Evolutionary conservation across 2,797 vertebrate genomes (phyloP), one percentile per base, ranked within the genome.

Genomic region (Acanthiza pusilla): DNA sequence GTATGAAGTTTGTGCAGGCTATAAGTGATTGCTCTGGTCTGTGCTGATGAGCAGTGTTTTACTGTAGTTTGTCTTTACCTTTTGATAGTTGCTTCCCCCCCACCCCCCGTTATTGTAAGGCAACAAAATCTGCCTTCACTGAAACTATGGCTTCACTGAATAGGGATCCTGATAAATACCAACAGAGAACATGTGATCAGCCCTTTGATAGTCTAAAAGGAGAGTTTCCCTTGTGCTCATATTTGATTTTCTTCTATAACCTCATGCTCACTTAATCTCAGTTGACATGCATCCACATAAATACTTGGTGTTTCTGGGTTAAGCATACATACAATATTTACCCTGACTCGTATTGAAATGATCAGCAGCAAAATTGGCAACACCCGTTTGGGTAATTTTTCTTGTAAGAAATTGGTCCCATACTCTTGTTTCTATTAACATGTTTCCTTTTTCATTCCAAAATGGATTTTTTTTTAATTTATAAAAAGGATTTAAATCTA

Each of bases 401-500:
- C 93, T 96, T 97, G 94, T 85, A 91, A 95, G 96, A 96, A 97
- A 95, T 91, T 88, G 88, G 94, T 80, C 86, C 94, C 27, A 30
- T 88, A 78, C 85, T 94, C 93, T 97, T 93, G 55, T 97, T 98
- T 98, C 97, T 98, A 96, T 98, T 98, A 98, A 94, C 94, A 89
- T 82, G 79, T 92, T 96, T 96, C 95, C 83, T 96, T 97, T 89
- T 87, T 92, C 87, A 88, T 81, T 84, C 92, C 55, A 27, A 98
- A 97, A 97, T 93, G 93, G 94, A 92, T 94, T 97, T 98, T 98
- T 97, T 97, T 97, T 97, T 97, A 97, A 98, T 98, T 97, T 97
- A 87, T 92, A 94, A 96, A 97, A 98, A 97, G 97, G 97, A 98
- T 98, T 98, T 98, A 98, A 98, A 98, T 98, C 98, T 98, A 98